These are phyloP conservation scores for Perdita meconis DNA, from an alignment of 2,888 invertebrate genomes.

Conservation along the genomic window DNA sequence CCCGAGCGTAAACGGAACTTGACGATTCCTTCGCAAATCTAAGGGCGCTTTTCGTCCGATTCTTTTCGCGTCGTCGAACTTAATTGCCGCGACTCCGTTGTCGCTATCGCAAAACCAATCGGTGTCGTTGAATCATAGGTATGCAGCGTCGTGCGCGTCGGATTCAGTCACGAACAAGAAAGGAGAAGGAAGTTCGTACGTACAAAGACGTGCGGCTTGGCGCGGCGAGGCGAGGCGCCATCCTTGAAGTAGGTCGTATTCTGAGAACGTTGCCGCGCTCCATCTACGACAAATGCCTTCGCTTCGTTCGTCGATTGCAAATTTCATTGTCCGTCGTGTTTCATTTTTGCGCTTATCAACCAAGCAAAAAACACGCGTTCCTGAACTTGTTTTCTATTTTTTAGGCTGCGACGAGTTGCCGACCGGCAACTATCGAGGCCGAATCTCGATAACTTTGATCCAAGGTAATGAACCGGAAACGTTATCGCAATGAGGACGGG, in stretches of 20 bases:
- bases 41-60: neutral
- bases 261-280: constrained; percentile 51
- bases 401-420: too few relatives aligned
- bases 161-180: constrained; percentile 5
- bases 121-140: neutral
- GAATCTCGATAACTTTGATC: too few relatives aligned
- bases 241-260: constrained; percentile 62
- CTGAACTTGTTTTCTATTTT: too few relatives aligned
- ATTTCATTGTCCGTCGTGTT: constrained; percentile 46
- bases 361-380: too few relatives aligned
- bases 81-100: too few relatives aligned
- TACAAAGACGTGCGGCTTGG: constrained; percentile 3
- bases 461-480: too few relatives aligned
- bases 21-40: neutral
- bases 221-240: constrained; percentile 35
- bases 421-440: too few relatives aligned
- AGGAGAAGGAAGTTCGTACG: constrained; percentile 8
- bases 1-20: constrained; percentile 44
- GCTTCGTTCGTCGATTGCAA: constrained; percentile 63
- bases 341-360: constrained; percentile 15
- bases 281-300: constrained; percentile 46
- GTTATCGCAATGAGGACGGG: too few relatives aligned
- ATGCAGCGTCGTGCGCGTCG: neutral
- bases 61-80: constrained; percentile 1
- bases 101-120: neutral